phyloP scores from a whole-genome alignment of 2,888 invertebrate species.

The Ormyrus rosae region DNA sequence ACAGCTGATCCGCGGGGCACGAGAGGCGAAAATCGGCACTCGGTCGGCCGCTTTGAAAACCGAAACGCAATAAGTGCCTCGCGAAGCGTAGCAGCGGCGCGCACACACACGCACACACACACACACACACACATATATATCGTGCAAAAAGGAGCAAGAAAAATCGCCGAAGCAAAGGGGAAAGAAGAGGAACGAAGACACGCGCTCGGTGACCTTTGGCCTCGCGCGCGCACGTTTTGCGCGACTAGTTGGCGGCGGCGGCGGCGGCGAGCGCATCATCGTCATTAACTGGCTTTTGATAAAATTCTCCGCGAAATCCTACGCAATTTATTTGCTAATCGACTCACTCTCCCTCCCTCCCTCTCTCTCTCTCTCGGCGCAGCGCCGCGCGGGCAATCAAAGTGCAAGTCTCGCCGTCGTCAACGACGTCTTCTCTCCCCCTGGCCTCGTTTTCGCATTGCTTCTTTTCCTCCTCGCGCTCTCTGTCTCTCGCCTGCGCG shows the following conservation, averaged over 20 bases:
- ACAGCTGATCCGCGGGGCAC: conserved; percentile 1
- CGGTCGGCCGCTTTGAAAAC: not conserved
- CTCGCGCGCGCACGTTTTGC: not conserved
- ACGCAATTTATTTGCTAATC: conserved; percentile 45
- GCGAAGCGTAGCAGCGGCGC: not conserved
- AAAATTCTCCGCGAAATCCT: conserved; percentile 39
- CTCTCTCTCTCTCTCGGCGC: not conserved
- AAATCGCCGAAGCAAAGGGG: not conserved
- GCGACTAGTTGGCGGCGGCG: not conserved
- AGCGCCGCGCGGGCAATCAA: conserved; percentile 24
- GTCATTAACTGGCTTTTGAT: conserved; percentile 11
- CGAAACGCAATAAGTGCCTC: not conserved
- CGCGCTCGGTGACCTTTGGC: conserved; percentile 40
- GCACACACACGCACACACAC: no score
- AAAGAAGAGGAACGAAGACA: conserved; percentile 23
- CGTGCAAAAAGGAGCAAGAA: conserved; percentile 25
- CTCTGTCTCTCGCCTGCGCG: conserved; percentile 11
- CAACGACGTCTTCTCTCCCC: conserved; percentile 16
- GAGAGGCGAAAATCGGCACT: not conserved
- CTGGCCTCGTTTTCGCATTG: conserved; percentile 40
- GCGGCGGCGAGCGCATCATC: not conserved
- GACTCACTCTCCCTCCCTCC: not conserved
- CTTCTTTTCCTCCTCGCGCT: conserved; percentile 39
- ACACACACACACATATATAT: not conserved
- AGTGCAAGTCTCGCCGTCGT: conserved; percentile 40